phyloP scores from a whole-genome alignment of 1,140 invertebrate species.

The Hyles vespertilio region DNA sequence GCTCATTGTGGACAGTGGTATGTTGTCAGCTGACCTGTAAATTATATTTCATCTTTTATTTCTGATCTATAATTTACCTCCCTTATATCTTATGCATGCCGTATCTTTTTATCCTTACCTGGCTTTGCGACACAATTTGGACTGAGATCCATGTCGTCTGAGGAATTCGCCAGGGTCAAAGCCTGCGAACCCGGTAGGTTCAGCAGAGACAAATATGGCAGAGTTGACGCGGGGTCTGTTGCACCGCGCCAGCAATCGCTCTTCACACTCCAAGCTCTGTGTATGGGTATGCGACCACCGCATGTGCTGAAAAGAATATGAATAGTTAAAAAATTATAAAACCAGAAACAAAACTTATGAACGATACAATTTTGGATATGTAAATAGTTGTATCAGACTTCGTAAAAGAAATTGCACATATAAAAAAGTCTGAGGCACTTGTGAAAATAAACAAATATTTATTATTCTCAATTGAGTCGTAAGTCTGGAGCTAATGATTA shows the following conservation, averaged over 20 bases:
- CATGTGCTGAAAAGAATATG: slow-evolving; percentile 79
- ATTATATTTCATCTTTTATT: not conserved
- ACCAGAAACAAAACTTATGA: not conserved
- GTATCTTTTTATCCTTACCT: slow-evolving; percentile 64
- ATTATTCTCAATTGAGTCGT: too few relatives aligned
- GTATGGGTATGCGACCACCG: slow-evolving; percentile 79
- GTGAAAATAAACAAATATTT: too few relatives aligned
- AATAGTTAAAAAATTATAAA: not conserved
- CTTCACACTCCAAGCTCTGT: slow-evolving; percentile 78
- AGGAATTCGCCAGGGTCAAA: slow-evolving; percentile 86
- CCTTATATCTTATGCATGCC: not conserved
- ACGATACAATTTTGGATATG: too few relatives aligned
- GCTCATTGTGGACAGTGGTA: slow-evolving; percentile 74
- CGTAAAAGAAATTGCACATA: too few relatives aligned
- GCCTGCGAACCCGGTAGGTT: slow-evolving; percentile 84
- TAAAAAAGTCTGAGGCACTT: too few relatives aligned
- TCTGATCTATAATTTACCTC: not conserved
- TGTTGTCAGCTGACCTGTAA: slow-evolving; percentile 76
- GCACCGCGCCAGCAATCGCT: slow-evolving; percentile 74
- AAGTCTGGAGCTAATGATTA: too few relatives aligned
- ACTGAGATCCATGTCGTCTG: slow-evolving; percentile 85
- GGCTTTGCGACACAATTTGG: slow-evolving; percentile 84
- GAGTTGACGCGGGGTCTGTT: slow-evolving; percentile 85
- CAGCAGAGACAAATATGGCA: slow-evolving; percentile 83
- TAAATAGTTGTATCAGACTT: too few relatives aligned